Base-by-base conservation (phyloP, 2,113 vertebrate genomes). In the Ophiodon elongatus region DNA sequence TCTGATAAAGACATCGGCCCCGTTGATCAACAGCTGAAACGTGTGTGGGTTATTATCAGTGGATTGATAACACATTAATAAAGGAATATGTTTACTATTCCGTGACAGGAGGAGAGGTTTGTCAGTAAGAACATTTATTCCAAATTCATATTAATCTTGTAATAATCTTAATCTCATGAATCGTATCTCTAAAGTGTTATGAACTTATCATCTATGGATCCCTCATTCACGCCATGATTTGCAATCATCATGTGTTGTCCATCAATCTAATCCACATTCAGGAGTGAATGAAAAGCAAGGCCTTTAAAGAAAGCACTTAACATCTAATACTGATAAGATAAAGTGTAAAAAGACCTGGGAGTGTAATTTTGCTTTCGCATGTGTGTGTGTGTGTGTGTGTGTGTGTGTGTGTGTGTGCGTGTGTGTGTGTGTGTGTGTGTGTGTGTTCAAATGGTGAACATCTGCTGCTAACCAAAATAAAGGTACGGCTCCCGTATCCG, bases 261-360 rank as follows among this genome's bases (percentile, higher is more conserved):
- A 17, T 43, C 1, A 27, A 19, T 2, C 17, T 21, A 15, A 70
- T n/a, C 45, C 29, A 52, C 45, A 33, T 23, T 33, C 11, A 11
- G 47, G 41, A 29, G 17, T 35, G 27, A 75, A 63, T 39, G 50
- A 52, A 25, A 66, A 72, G n/a, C 21, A 60, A 31, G 10, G 56
- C 9, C 41, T 50, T 33, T 57, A 45, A 17, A 31, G 23, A 35
- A 64, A 50, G 59, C 25, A 29, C 29, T 75, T 8, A 47, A 29
- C 35, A 4, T 66, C 6, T 54, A n/a, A 43, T 23, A 33, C 33
- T 50, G 29, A 29, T 47, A 52, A 81, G 37, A 4, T 11, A 21
- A 72, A 47, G 29, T 19, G 62, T 8, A 73, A 76, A 39, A 45
- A 39, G 73, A 69, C 69, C 80, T 9, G 14, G 15, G 65, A 27